Evolutionary conservation across 1,140 invertebrate species (phyloP), one percentile per base, ranked within the genome.

Genomic region (Ooceraea biroi): DNA sequence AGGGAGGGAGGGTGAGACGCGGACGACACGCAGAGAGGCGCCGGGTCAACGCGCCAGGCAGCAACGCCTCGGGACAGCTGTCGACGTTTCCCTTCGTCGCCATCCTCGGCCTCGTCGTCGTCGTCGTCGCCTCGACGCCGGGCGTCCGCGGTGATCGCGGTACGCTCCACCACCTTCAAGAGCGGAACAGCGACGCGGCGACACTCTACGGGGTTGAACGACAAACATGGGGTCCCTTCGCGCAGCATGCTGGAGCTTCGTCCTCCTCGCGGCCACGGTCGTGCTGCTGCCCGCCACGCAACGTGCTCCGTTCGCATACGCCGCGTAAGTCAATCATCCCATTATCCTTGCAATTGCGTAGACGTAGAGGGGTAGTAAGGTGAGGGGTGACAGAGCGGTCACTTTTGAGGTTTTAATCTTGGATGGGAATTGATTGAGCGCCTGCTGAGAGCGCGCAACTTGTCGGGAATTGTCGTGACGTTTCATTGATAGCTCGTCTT

Each of bases 261-360:
- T 92, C 83, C 91, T 95, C 88, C 93, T 95, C 86, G 93, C 93
- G 90, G 94, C 94, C 83, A 93, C 93, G 89, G 90, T 94, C 87
- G 91, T 93, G 83, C 89, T 95, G 82, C 92, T 95, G 87, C 94
- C 94, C 82, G 93, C 92, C 84, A 93, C 92, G 57, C 93, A 95
- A 90, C 90, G 92, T 74, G 90, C 92, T 80, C 93, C 93, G 85
- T 94, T 95, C 89, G 94, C 92, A 87, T 92, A 94, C 63, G 95
- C 95, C 87, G 93, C 92, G 93, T 94, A 91, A 94, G 93, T 94
- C 19, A 12, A 52, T n/a, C 46, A 22, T 12, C 8, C 44, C 27
- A 25, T 8, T 14, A 0, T 19, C 19, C 17, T 3, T 36, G 11
- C 41, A 41, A 41, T 25, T 68, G 55, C 3, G 19, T 46, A 19